Evolutionary conservation across 2,113 vertebrate genomes (phyloP), one percentile per base, ranked within the genome.

Genomic region (Bagarius yarrelli): DNA sequence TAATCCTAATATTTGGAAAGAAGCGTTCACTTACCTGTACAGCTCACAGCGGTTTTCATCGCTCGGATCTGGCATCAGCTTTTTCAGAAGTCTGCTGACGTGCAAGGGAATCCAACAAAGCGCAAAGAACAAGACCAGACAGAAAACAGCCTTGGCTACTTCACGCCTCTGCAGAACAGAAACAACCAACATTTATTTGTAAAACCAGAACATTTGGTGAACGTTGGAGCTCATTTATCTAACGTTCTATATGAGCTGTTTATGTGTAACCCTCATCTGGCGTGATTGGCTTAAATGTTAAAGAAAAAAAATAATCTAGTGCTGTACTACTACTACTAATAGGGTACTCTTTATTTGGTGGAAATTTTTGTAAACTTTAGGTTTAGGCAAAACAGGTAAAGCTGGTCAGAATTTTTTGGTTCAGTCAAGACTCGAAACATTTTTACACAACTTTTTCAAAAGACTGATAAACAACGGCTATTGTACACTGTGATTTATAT

Each of bases 21-120:
- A 25, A 25, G 50, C 6, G 2, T 19, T 21, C 1, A 87, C 91
- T 91, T 93, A 99, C 98, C 92, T 97, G 64, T 97, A 90, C 18
- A 99, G 89, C 73, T 98, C 97, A 90, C 98, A 99, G 80, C 97
- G 93, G 47, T 79, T 83, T 3, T 78, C 86, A 36, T 97, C 94
- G 19, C 32, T 56, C 79, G 89, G 88, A 21, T 87, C 50, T 70
- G 97, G 96, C 14, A 95, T 84, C 23, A 88, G 94, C 90, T 92
- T 95, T 92, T 97, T 99, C 81, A 99, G 89, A 87, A 99, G 94
- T 82, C 96, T 93, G 85, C 96, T 96, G 80, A 99, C 90, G 83
- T 99, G 97, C 77, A 99, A 92, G 55, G 98, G 98, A 86, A 98
- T 96, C 97, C 97, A 99, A 91, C 98, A 99, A 23, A 99, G 94